Percentiles rank a stretch among this genome's conserved stretches.
These are phyloP conservation scores for Zalophus californianus DNA, from an alignment of 2,797 vertebrate species.

Conservation along the genomic window DNA sequence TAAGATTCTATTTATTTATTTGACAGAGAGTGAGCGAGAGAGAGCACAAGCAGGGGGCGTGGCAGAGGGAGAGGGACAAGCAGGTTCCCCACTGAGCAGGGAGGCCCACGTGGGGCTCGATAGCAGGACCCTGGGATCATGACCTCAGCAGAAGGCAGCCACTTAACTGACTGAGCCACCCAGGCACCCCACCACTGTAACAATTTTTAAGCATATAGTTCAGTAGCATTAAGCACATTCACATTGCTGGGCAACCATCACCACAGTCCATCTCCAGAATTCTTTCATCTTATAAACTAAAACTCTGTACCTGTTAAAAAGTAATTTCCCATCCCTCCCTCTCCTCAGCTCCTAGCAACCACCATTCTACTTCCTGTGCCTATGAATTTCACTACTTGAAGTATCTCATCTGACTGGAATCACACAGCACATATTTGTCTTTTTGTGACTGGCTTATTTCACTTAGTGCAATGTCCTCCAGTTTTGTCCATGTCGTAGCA, in stretches of 20 bases:
- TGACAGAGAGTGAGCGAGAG: too few species aligned
- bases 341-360: not conserved
- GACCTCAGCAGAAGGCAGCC: not conserved
- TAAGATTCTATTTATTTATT: not conserved
- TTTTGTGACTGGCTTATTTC: not conserved
- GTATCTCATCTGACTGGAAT: not conserved
- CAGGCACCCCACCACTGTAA: not conserved
- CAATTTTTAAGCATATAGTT: not conserved
- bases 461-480: not conserved
- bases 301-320: not conserved
- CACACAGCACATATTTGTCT: not conserved
- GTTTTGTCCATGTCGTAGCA: not conserved
- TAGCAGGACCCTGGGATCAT: not conserved
- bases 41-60: too few species aligned
- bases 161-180: not conserved
- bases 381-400: not conserved
- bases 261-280: not conserved
- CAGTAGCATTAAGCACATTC: not conserved
- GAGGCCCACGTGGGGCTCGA: too few species aligned
- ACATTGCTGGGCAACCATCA: not conserved
- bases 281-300: slow-evolving; percentile 2
- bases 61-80: not conserved
- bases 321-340: not conserved
- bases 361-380: not conserved
- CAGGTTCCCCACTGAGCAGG: not conserved